Evolutionary conservation across 2,797 vertebrate genomes (phyloP), one percentile per base, ranked within the genome.

Genomic region (Linurgus olivaceus): DNA sequence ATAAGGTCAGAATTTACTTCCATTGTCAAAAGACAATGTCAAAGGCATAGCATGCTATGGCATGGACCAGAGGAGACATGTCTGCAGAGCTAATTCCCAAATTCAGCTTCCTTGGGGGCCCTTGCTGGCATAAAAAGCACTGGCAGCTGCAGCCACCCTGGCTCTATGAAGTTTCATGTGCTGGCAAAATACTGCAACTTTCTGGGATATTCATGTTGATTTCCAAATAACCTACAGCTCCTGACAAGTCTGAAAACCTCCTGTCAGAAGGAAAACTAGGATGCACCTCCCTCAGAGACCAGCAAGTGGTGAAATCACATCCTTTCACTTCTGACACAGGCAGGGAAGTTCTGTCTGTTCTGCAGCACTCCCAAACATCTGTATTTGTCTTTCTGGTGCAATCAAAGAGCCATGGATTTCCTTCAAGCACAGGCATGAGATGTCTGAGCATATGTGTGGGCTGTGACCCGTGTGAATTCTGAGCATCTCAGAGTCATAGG

Each of bases 1-100:
- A 71, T 75, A 94, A 94, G 82, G 88, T 89, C 85, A 85, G 65
- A 67, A 88, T 86, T 86, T 91, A 42, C 51, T 88, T 78, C 90
- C 70, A 68, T 29, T 81, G 72, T 68, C 75, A 78, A n/a, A 54
- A 54, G 66, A 42, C 80, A 72, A 84, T 78, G 72, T 79, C 76
- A 72, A 62, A 88, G 50, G 40, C 54, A 72, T 71, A 40, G 23
- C 2, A 0, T 37, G 35, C 26, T 65, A 35, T 31, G n/a, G n/a
- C 65, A 83, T 3, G 17, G 76, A 68, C 61, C 66, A 75, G 57
- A 76, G 40, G 45, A 95, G 88, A 42, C 42, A 57, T 29, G 68
- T 66, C 66, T 52, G 54, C 54, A 67, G 42, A 81, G 23, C 40
- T 13, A 17, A 70, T 67, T 86, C 68, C 57, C 38, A 57, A 71